These are phyloP conservation scores for Montipora capitata DNA, from an alignment of 92 coral and sea anemone genomes.

Conservation along the genomic window DNA sequence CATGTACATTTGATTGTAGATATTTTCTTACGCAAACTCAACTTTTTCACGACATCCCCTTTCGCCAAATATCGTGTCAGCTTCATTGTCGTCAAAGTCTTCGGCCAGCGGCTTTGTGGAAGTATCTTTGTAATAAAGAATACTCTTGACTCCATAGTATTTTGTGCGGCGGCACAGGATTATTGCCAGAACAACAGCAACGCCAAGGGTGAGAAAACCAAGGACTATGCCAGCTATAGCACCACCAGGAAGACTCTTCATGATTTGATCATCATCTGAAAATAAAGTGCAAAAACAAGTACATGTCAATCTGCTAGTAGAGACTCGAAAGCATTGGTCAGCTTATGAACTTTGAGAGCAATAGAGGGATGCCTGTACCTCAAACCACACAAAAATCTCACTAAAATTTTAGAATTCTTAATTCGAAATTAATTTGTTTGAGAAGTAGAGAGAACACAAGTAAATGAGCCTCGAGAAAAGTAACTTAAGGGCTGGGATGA, in stretches of 20 bases:
- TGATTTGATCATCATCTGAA: not conserved
- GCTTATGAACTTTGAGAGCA: too few species aligned
- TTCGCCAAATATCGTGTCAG: constrained; percentile 80
- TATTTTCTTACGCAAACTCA: constrained; percentile 77
- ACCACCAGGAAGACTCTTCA: constrained; percentile 23
- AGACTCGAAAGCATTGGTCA: too few species aligned
- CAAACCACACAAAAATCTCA: too few species aligned
- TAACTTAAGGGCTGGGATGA: too few species aligned
- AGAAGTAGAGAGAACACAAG: too few species aligned
- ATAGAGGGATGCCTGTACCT: too few species aligned
- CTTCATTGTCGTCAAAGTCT: constrained; percentile 91
- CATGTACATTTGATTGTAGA: not conserved
- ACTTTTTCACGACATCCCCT: constrained; percentile 83
- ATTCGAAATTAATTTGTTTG: too few species aligned
- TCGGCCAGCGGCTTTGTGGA: constrained; percentile 86
- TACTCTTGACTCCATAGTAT: constrained; percentile 63
- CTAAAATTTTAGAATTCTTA: not conserved
- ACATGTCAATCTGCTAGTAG: not conserved
- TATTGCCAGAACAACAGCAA: constrained; percentile 27
- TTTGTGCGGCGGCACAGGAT: constrained; percentile 65
- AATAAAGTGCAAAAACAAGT: too few species aligned
- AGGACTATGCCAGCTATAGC: constrained; percentile 59
- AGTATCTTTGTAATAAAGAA: constrained; percentile 86
- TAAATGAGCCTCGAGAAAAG: too few species aligned
- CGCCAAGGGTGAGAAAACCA: constrained; percentile 42